A percentile compares a stretch with the other conserved stretches of the same genome.
These are phyloP conservation scores for Tachuris rubrigastra DNA, from an alignment of 2,113 vertebrate species.

Conservation along the genomic window DNA sequence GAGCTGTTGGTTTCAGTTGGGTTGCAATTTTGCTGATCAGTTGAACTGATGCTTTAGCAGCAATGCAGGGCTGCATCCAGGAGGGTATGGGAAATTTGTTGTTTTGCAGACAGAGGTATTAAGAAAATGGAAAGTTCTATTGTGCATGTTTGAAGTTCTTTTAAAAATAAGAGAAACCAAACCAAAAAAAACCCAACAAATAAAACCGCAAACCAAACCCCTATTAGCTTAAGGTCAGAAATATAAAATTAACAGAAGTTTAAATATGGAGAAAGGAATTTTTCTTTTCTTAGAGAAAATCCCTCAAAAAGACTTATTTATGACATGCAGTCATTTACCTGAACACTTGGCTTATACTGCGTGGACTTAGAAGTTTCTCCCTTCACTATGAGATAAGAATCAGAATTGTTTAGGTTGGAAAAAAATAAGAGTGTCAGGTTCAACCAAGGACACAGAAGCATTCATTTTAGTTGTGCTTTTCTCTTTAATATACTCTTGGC, in stretches of 20 bases:
- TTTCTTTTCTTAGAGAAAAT: background rate
- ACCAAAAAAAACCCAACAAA: background rate
- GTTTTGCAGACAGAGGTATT: too few relatives aligned
- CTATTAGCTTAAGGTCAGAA: background rate
- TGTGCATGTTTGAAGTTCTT: background rate
- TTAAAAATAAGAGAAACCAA: background rate
- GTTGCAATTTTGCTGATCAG: too few relatives aligned
- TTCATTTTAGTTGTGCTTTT: background rate
- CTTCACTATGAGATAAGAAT: background rate
- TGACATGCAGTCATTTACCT: background rate
- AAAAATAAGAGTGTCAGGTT: background rate
- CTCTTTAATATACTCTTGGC: background rate
- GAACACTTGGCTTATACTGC: accelerated
- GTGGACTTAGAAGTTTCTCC: background rate
- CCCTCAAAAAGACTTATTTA: background rate
- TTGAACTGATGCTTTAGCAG: too few relatives aligned
- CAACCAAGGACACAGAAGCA: background rate
- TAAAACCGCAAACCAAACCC: background rate
- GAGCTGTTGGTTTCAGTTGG: too few relatives aligned
- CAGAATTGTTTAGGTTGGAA: background rate
- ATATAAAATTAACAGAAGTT: background rate
- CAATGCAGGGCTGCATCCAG: too few relatives aligned
- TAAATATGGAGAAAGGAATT: background rate
- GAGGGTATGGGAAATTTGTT: too few relatives aligned
- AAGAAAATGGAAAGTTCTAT: background rate